Evolutionary conservation across 2,888 invertebrate species (phyloP).

Genomic region (Drosophila suboccidentalis): DNA sequence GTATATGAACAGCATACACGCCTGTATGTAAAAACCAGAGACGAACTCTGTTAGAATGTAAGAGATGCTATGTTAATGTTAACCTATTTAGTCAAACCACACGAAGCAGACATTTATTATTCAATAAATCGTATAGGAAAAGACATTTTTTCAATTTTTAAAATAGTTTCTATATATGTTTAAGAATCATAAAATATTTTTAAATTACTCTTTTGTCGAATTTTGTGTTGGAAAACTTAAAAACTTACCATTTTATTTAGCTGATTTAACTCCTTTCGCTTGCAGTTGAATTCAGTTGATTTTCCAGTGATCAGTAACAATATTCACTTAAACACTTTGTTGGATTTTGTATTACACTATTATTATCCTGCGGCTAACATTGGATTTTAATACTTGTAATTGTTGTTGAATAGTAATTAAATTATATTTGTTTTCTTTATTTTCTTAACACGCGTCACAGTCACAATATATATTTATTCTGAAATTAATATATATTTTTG

Average conservation of each 20-base stretch:
- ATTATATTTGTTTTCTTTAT: not conserved
- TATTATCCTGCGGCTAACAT: constrained; percentile 47
- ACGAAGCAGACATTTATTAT: no score
- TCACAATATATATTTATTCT: constrained; percentile 8
- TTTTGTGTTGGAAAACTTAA: no score
- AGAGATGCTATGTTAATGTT: no score
- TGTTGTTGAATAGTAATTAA: constrained; percentile 5
- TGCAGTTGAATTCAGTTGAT: constrained; percentile 14
- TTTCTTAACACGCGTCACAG: constrained; percentile 43
- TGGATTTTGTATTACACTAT: constrained; percentile 30
- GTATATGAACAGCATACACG: no score
- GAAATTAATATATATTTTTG: not conserved
- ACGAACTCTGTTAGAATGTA: no score
- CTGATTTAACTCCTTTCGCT: constrained; percentile 20
- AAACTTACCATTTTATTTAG: constrained; percentile 61
- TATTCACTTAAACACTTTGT: constrained; percentile 51
- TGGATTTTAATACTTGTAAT: constrained; percentile 38
- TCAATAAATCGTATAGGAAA: no score
- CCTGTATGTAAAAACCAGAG: no score
- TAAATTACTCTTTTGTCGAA: no score
- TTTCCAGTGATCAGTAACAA: constrained; percentile 21
- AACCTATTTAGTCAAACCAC: no score
- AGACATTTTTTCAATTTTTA: no score
- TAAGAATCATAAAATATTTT: no score
- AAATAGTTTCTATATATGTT: no score